Evolutionary conservation across 2,888 invertebrate species (phyloP), one percentile per base, ranked within the genome.

Genomic region (Psococerastis gibbosa): DNA sequence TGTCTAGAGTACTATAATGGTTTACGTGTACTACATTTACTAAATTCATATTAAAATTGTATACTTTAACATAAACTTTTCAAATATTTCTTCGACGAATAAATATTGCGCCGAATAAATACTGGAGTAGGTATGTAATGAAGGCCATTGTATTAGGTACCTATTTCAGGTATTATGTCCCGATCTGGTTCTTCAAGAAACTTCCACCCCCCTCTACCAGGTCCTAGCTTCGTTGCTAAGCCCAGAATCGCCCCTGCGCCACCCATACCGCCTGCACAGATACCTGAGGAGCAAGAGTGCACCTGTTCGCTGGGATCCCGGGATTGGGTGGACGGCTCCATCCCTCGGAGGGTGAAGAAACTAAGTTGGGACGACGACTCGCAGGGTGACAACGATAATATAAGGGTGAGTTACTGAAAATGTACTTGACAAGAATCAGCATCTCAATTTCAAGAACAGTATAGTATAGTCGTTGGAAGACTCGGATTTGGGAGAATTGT

Each of bases 321-420:
- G 8, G 48, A 50, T 17, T 81, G 80, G 78, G 77, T 80, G 1
- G 64, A 68, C 46, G 68, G 71, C 44, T 74, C 78, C 46, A 73
- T 77, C 23, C 75, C 79, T 3, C 71, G 74, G 43, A 62, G 78
- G 41, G 76, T 79, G 48, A 83, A 83, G 63, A 80, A 81, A 56
- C 67, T 83, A 43, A 79, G 78, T 58, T 84, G 80, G 80, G 76
- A 75, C 53, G 78, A 80, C 57, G 75, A 66, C 41, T 50, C 51
- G 22, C 52, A 53, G 43, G 49, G 52, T 16, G 47, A 48, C 27
- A 47, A 47, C 16, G 38, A 35, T 6, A 22, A 20, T 8, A 42
- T 13, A 17, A 17, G n/a, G 9, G 45, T 32, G 20, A 45, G 22
- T 45, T n/a, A n/a, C n/a, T n/a, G n/a, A n/a, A n/a, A n/a, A n/a